A percentile compares a stretch with the other conserved stretches of the same genome.
Conservation (phyloP, 2,797 vertebrate genomes). For the Bradypus variegatus region DNA sequence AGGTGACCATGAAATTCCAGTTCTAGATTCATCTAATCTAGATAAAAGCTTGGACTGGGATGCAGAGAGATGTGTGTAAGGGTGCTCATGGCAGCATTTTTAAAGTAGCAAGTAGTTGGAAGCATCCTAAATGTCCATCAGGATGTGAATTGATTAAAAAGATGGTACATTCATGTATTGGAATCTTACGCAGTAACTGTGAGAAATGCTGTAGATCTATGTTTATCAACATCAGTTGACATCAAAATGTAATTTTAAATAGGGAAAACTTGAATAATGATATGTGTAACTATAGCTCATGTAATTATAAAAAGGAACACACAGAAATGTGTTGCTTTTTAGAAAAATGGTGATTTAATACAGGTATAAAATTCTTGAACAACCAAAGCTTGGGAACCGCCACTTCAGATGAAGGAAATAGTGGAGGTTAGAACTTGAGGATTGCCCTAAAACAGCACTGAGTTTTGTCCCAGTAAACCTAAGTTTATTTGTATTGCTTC, state of each 20-base stretch:
- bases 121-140: no score
- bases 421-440: not conserved
- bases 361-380: not conserved
- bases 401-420: no score
- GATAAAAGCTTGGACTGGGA: not conserved
- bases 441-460: not conserved
- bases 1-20: not conserved
- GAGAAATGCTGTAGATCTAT: not conserved
- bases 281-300: not conserved
- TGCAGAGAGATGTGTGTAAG: fast-evolving
- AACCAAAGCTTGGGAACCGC: no score
- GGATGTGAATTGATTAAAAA: not conserved
- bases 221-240: not conserved
- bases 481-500: not conserved
- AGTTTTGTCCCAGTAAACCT: not conserved
- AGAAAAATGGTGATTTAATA: no score
- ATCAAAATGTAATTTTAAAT: no score
- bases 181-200: not conserved
- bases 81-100: not conserved
- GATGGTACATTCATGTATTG: fast-evolving
- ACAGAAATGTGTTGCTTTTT: fast-evolving
- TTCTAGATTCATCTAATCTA: not conserved
- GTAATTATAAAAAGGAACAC: not conserved
- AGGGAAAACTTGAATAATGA: not conserved
- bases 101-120: not conserved